Conservation (phyloP, 2,797 vertebrate species). For the Eleutherodactylus coqui region DNA sequence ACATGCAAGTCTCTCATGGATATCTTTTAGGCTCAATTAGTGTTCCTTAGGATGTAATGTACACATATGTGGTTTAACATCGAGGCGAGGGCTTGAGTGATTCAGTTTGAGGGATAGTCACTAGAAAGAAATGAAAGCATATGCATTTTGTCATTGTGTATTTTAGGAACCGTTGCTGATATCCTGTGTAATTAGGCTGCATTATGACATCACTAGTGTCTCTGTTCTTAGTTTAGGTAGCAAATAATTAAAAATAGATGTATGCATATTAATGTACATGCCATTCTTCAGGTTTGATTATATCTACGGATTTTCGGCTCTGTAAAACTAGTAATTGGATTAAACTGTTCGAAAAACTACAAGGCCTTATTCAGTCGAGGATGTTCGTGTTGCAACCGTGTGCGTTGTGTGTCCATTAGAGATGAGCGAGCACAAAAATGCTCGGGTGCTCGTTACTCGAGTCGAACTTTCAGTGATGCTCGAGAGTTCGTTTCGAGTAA, state of each 20-base stretch:
- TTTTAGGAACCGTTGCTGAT: slow-evolving; percentile 44
- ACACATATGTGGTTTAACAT: slow-evolving; percentile 58
- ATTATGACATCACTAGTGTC: slow-evolving; percentile 57
- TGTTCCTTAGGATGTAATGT: slow-evolving; percentile 45
- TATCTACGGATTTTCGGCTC: slow-evolving; percentile 36
- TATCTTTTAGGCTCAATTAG: slow-evolving; percentile 53
- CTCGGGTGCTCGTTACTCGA: no score
- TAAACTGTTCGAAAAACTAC: slow-evolving; percentile 14
- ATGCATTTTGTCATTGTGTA: slow-evolving; percentile 52
- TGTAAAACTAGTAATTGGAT: slow-evolving; percentile 39
- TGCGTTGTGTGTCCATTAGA: no score
- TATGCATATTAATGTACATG: not conserved
- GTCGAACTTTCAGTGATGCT: no score
- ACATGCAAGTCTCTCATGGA: slow-evolving; percentile 48
- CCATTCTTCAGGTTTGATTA: slow-evolving; percentile 47
- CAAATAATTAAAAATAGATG: slow-evolving; percentile 51
- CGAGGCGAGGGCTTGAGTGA: slow-evolving; percentile 59
- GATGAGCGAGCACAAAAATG: no score
- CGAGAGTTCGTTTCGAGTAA: no score
- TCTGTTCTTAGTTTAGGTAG: slow-evolving; percentile 50
- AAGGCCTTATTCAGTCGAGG: no score
- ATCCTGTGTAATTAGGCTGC: slow-evolving; percentile 50
- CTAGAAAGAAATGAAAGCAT: slow-evolving; percentile 41
- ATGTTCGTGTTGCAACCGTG: no score
- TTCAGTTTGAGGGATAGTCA: slow-evolving; percentile 38